phyloP scores from a whole-genome alignment of 2,113 vertebrate species.

The Dasyprocta punctata region DNA sequence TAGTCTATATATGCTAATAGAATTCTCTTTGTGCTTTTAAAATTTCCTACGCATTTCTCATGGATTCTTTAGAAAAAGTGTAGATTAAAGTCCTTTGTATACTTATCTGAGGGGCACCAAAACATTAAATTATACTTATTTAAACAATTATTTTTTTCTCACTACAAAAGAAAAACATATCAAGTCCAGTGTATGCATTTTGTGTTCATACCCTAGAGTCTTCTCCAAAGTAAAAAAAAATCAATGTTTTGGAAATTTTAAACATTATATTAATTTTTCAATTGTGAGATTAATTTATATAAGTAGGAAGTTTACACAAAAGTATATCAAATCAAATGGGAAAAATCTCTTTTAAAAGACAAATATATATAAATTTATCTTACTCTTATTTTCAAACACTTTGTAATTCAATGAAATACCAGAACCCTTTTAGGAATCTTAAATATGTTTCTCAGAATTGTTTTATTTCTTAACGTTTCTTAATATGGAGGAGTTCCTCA shows the following conservation, averaged over 20 bases:
- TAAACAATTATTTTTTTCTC: constrained; percentile 81
- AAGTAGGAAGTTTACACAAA: constrained; percentile 75
- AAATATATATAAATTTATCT: constrained; percentile 47
- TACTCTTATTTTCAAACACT: neutral
- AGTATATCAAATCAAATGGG: constrained; percentile 73
- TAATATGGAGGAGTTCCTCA: neutral
- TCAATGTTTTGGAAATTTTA: constrained; percentile 69
- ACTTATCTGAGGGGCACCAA: constrained; percentile 80
- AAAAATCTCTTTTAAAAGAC: constrained; percentile 63
- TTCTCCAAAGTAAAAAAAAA: constrained; percentile 58
- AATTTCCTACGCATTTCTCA: constrained; percentile 36
- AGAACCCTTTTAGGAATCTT: constrained; percentile 49
- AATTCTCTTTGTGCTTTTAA: constrained; percentile 68
- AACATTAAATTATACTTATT: constrained; percentile 79
- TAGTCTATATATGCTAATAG: fast-evolving
- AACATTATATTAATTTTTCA: constrained; percentile 66
- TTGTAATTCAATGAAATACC: constrained; percentile 69
- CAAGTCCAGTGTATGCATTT: constrained; percentile 63
- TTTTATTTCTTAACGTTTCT: constrained; percentile 37
- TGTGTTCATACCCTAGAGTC: neutral
- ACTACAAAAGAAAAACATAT: constrained; percentile 79
- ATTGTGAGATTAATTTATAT: constrained; percentile 68
- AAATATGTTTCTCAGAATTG: constrained; percentile 18
- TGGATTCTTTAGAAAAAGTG: constrained; percentile 52
- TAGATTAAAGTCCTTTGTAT: constrained; percentile 81